A percentile compares a stretch with the other conserved stretches of the same genome.
These are phyloP conservation scores for Aphrocallistes beatrix DNA, from an alignment of 37 sponge, comb jelly and placozoan species.

Conservation along the genomic window DNA sequence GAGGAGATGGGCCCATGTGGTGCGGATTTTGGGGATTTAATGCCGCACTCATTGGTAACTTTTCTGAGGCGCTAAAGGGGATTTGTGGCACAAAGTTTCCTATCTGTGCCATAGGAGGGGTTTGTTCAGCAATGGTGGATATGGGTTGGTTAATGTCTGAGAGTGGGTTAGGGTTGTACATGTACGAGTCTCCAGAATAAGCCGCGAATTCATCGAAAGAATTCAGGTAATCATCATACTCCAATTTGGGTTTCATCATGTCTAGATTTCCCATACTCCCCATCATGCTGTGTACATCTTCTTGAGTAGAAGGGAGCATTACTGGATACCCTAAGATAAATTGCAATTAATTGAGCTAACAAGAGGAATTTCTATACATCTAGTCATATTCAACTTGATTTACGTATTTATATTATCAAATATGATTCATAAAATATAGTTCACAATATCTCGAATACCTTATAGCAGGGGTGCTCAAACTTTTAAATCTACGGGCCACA, in stretches of 20 bases:
- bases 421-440: too few relatives aligned
- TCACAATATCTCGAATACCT: too few relatives aligned
- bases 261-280: too few relatives aligned
- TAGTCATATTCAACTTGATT: too few relatives aligned
- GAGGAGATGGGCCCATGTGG: too few relatives aligned
- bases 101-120: background rate
- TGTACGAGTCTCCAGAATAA: background rate
- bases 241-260: background rate
- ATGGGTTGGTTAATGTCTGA: background rate
- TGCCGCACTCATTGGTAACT: background rate
- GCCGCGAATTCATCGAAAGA: background rate
- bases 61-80: background rate
- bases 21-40: background rate
- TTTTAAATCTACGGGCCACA: too few relatives aligned
- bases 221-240: background rate
- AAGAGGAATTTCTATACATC: too few relatives aligned
- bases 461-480: too few relatives aligned
- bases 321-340: too few relatives aligned
- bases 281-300: background rate
- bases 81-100: background rate
- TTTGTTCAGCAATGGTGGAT: background rate
- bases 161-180: background rate
- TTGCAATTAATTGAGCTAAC: too few relatives aligned
- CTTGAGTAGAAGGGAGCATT: background rate
- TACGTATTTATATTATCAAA: too few relatives aligned